Percentiles rank a stretch among this genome's conserved stretches.
phyloP scores from a whole-genome alignment of 2,113 vertebrate genomes.

The Vulpes vulpes region DNA sequence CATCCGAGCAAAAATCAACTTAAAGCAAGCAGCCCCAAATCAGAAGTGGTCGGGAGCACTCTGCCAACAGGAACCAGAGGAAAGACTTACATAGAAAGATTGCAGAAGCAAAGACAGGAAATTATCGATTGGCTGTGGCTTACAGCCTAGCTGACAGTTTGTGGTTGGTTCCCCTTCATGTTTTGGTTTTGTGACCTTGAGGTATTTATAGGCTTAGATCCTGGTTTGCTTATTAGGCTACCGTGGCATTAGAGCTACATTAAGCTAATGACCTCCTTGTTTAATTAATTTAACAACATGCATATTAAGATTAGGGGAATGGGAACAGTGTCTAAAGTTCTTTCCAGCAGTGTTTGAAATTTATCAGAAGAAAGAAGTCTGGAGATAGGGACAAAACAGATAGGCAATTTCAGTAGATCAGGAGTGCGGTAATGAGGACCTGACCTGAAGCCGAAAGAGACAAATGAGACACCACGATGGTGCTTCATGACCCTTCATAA shows the following conservation, averaged over 20 bases:
- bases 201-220: background rate
- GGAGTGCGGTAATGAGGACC: background rate
- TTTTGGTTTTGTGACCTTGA: conserved; percentile 4
- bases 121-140: background rate
- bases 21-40: background rate
- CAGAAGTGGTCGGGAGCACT: background rate
- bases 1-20: background rate
- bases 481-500: background rate
- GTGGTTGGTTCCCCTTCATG: background rate
- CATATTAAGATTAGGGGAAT: background rate
- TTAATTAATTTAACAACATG: conserved; percentile 8
- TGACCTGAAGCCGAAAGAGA: background rate
- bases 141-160: background rate
- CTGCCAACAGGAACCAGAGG: background rate
- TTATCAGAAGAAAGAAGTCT: background rate
- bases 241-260: background rate
- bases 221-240: background rate
- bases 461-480: background rate
- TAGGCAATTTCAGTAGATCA: background rate
- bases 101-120: background rate
- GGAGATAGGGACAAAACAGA: background rate
- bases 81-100: background rate
- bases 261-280: background rate
- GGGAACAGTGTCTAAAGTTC: background rate
- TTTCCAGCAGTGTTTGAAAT: background rate